Evolutionary conservation across 1,140 invertebrate genomes (phyloP), one percentile per base, ranked within the genome.

Genomic region (Pseudomyrmex pallidus): DNA sequence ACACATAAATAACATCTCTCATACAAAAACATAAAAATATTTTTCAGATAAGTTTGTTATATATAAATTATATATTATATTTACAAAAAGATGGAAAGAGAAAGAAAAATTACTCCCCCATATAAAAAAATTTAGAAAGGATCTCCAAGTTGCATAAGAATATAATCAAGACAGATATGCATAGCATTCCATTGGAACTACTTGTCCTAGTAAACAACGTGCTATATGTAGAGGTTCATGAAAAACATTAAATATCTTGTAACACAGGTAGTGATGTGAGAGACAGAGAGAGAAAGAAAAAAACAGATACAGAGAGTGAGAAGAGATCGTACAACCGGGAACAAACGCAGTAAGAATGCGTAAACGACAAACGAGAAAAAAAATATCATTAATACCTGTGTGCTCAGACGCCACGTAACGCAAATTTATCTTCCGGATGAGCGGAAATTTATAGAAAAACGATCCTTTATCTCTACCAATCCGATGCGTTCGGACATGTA

Each of bases 391-490:
- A 46, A 22, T 85, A 88, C 86, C 87, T 83, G 74, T 83, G 74
- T 50, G 46, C 48, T 20, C 25, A 73, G 64, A 89, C 85, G 90
- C 89, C 89, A 91, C 91, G 80, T 91, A 89, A 84, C 46, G 52
- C 68, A 25, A 50, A 89, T 90, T 17, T 77, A 52, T 46, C 44
- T 56, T 74, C 5, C 22, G 63, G 22, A 61, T 12, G 52, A 62
- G 77, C 67, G 20, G 20, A 57, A 74, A 66, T 74, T 76, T 62
- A 44, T n/a, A 20, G 8, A 50, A 62, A 66, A 68, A 52, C 62
- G 17, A 63, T 57, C 44, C n/a, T 66, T 73, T 44, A 74, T 25
- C 12, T 20, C 54, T 13, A 12, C 44, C 17, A 35, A 13, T 73
- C 20, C 56, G 25, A 48, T n/a, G 44, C 46, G 10, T 52, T 22